Percentiles rank a stretch among this genome's conserved stretches.
Evolutionary conservation across 2,888 invertebrate species (phyloP).

Genomic region (Dynastes tityus): DNA sequence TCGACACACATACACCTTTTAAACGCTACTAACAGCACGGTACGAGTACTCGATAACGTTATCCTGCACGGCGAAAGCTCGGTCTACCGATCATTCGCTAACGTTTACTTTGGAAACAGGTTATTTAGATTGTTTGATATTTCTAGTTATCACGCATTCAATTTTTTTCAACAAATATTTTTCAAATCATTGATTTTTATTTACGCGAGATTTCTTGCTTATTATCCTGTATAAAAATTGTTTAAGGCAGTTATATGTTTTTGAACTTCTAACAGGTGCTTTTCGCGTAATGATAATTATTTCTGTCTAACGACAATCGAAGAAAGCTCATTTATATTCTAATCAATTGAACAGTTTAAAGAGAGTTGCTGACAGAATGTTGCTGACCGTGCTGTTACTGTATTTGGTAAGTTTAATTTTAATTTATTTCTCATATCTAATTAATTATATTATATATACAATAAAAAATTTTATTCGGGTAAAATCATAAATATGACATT

Average conservation of each 20-base stretch:
- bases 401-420: constrained; percentile 42
- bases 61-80: constrained; percentile 27
- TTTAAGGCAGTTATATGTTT: constrained; percentile 3
- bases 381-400: constrained; percentile 21
- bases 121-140: background rate
- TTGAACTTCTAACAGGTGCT: constrained; percentile 27
- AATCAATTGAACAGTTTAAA: constrained; percentile 1
- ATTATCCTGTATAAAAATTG: background rate
- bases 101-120: background rate
- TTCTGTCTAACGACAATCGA: background rate
- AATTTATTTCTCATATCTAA: background rate
- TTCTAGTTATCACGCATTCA: background rate
- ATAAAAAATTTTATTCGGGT: no score
- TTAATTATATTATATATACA: background rate
- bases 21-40: constrained; percentile 22
- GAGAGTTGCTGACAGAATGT: constrained; percentile 11
- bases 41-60: constrained; percentile 10
- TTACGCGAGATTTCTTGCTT: no score
- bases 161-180: no score
- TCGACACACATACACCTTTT: constrained; percentile 15
- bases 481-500: background rate
- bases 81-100: constrained; percentile 1
- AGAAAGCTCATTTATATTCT: background rate
- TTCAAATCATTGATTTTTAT: no score
- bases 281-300: background rate